These are phyloP conservation scores for Gymnothorax javanicus DNA, from an alignment of 2,797 vertebrate species.

Conservation along the genomic window DNA sequence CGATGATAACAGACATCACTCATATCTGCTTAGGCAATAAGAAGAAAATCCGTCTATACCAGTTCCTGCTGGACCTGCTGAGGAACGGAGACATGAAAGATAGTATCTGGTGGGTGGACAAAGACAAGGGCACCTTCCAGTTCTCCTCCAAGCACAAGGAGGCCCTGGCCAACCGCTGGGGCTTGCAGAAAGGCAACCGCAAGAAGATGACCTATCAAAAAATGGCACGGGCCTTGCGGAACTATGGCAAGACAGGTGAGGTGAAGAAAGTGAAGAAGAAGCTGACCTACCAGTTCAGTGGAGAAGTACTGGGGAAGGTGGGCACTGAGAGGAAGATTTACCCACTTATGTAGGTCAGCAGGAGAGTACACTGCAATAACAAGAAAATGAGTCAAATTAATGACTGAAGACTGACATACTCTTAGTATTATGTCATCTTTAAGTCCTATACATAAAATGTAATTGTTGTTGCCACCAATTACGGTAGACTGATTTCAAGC, in stretches of 20 bases:
- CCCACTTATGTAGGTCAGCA: slow-evolving; percentile 65
- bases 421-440: too few relatives aligned
- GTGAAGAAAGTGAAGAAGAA: slow-evolving; percentile 99
- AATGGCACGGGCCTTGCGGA: slow-evolving; percentile 96
- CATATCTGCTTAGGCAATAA: slow-evolving; percentile 82
- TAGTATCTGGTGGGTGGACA: slow-evolving; percentile 99
- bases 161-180: slow-evolving; percentile 92
- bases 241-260: slow-evolving; percentile 99
- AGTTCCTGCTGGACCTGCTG: slow-evolving; percentile 96
- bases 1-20: background rate
- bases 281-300: slow-evolving; percentile 98
- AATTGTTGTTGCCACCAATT: too few relatives aligned
- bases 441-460: too few relatives aligned
- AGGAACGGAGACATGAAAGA: slow-evolving; percentile 97
- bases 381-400: too few relatives aligned
- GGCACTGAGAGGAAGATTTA: slow-evolving; percentile 84
- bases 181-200: slow-evolving; percentile 96
- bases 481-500: too few relatives aligned
- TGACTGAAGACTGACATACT: too few relatives aligned
- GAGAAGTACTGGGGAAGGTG: slow-evolving; percentile 90
- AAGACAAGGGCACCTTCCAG: slow-evolving; percentile 97
- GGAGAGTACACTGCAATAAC: background rate
- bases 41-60: slow-evolving; percentile 97
- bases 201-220: slow-evolving; percentile 99
- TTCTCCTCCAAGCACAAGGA: slow-evolving; percentile 99